Conservation (phyloP, 2,797 vertebrate species). For the Melanotaenia pygmaea region DNA sequence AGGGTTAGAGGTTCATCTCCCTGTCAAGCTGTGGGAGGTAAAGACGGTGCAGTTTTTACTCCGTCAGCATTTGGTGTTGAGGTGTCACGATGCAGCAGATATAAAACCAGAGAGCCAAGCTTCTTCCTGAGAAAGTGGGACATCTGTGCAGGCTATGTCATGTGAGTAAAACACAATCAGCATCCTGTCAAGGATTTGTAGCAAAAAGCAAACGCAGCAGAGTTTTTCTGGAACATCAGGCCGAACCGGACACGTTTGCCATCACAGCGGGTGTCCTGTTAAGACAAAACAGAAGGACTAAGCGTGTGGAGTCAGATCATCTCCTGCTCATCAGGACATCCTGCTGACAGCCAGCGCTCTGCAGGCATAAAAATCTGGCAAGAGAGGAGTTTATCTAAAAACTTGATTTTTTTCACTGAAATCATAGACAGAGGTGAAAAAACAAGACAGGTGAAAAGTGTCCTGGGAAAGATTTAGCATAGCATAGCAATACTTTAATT, state of each 20-base stretch:
- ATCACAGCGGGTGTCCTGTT: constrained; percentile 47
- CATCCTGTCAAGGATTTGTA: constrained; percentile 59
- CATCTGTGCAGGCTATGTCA: constrained; percentile 46
- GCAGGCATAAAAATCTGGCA: constrained; percentile 2
- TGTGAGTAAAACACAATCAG: constrained; percentile 61
- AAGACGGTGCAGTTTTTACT: neutral
- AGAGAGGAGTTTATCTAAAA: neutral
- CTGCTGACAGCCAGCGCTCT: constrained; percentile 24
- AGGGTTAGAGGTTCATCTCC: neutral
- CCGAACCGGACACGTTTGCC: constrained; percentile 34
- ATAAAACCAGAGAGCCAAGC: constrained; percentile 19
- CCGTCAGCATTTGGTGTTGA: constrained; percentile 18
- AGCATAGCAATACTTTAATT: neutral
- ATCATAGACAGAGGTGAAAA: too few species aligned
- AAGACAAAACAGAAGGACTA: constrained; percentile 30
- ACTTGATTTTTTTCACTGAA: neutral
- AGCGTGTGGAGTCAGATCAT: constrained; percentile 20
- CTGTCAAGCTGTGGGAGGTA: neutral
- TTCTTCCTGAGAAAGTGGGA: constrained; percentile 52
- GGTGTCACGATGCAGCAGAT: constrained; percentile 31
- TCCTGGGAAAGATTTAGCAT: too few species aligned
- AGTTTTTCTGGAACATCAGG: constrained; percentile 52
- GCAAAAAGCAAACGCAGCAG: constrained; percentile 55
- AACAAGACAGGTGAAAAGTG: too few species aligned
- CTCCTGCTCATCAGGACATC: constrained; percentile 18